Percentiles rank a stretch among this genome's conserved stretches.
These are phyloP conservation scores for Athalia circularis DNA, from an alignment of 2,888 invertebrate genomes.

Conservation along the genomic window DNA sequence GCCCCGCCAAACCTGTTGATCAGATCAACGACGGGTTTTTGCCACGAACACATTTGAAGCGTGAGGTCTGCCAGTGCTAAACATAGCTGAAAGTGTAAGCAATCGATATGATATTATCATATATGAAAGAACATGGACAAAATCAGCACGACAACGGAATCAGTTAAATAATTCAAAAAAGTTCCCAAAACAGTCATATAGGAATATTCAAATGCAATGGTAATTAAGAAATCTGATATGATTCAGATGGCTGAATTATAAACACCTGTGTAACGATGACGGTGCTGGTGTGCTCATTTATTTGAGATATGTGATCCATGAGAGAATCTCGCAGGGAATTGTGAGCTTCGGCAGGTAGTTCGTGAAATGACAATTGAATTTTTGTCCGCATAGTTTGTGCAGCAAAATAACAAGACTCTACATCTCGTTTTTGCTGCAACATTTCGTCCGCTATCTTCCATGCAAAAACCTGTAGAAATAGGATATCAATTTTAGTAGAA, in stretches of 20 bases:
- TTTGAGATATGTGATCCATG: constrained; percentile 88
- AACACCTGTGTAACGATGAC: constrained; percentile 89
- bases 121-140: neutral
- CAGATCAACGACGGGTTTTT: constrained; percentile 89
- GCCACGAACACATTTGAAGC: constrained; percentile 95
- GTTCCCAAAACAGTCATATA: neutral
- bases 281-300: constrained; percentile 85
- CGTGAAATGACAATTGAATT: constrained; percentile 93
- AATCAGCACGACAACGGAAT: no score
- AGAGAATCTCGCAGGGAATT: constrained; percentile 92
- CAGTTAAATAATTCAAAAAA: neutral
- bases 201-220: neutral
- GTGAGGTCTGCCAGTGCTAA: constrained; percentile 95
- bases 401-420: constrained; percentile 97
- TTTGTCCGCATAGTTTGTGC: constrained; percentile 99
- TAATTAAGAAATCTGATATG: neutral
- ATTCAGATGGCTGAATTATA: neutral
- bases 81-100: constrained; percentile 79
- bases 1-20: constrained; percentile 84
- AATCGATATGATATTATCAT: neutral
- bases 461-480: constrained; percentile 87
- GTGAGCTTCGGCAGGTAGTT: constrained; percentile 90
- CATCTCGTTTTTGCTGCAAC: constrained; percentile 89
- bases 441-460: constrained; percentile 98
- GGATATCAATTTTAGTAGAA: constrained; percentile 6